These are phyloP conservation scores for Solea senegalensis DNA, from an alignment of 2,113 vertebrate genomes.

Conservation along the genomic window DNA sequence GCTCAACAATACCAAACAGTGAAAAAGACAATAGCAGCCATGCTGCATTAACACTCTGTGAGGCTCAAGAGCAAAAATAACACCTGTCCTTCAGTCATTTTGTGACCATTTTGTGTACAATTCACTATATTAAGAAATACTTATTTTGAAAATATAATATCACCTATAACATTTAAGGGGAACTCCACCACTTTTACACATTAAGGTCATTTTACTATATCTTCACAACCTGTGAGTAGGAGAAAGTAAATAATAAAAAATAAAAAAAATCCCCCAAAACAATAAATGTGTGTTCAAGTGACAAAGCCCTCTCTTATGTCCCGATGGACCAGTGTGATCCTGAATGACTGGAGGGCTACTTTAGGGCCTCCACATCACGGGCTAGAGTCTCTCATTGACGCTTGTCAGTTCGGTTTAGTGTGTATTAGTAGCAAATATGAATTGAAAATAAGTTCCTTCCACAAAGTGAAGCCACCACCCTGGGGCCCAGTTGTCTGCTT, in stretches of 20 bases:
- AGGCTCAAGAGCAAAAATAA: no score
- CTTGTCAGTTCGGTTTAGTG: background rate
- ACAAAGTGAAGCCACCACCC: background rate
- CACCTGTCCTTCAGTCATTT: background rate
- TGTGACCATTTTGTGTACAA: constrained; percentile 15
- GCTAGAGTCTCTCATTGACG: background rate
- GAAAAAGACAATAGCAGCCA: background rate
- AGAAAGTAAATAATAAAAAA: background rate
- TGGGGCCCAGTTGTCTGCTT: background rate
- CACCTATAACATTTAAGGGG: background rate
- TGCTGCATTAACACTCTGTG: no score
- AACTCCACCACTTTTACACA: background rate
- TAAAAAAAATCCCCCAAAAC: background rate
- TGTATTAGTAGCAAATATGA: background rate
- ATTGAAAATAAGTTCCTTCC: background rate
- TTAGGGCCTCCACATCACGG: background rate
- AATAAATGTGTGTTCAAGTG: background rate
- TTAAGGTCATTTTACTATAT: background rate
- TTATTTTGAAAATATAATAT: background rate
- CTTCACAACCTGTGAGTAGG: background rate
- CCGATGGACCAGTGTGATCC: background rate
- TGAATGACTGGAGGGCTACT: background rate
- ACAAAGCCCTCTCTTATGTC: background rate
- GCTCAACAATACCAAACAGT: background rate
- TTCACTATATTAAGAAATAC: background rate